Evolutionary conservation across 2,113 vertebrate genomes (phyloP).

Genomic region (Coreoperca whiteheadi): DNA sequence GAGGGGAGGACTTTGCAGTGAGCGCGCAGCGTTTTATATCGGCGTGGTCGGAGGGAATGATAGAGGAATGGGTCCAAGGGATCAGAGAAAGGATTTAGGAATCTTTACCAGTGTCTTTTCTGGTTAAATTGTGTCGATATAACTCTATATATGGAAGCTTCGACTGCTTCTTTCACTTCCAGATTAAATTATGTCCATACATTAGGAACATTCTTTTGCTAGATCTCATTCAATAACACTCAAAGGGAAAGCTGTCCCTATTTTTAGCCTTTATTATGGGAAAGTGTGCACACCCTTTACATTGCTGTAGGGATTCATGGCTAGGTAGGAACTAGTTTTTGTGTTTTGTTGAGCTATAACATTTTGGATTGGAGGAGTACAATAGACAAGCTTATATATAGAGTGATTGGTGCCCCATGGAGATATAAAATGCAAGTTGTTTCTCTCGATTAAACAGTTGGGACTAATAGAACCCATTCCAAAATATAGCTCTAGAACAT

Average conservation of each 20-base stretch:
- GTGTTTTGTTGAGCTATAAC: slow-evolving; percentile 1
- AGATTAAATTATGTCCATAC: not conserved
- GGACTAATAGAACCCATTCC: not conserved
- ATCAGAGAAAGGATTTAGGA: slow-evolving; percentile 31
- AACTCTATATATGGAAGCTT: slow-evolving; percentile 37
- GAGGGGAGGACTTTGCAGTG: slow-evolving; percentile 23
- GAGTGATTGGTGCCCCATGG: not conserved
- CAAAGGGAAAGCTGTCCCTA: not conserved
- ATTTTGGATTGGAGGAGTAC: not conserved
- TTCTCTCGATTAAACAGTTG: not conserved
- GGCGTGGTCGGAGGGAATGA: slow-evolving; percentile 10
- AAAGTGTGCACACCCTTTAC: not conserved
- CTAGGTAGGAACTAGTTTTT: not conserved
- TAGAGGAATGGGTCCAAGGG: slow-evolving; percentile 20
- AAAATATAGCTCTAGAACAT: slow-evolving; percentile 17
- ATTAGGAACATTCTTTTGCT: slow-evolving; percentile 18
- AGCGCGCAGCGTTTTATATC: slow-evolving; percentile 24
- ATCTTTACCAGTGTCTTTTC: slow-evolving; percentile 24
- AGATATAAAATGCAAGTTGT: not conserved
- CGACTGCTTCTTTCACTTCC: not conserved
- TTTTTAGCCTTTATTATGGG: not conserved
- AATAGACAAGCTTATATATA: slow-evolving; percentile 13
- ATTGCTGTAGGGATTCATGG: not conserved
- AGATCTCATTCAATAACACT: not conserved
- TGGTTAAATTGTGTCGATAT: not conserved